phyloP scores from a whole-genome alignment of 2,113 vertebrate genomes.

The Pyxicephalus adspersus region DNA sequence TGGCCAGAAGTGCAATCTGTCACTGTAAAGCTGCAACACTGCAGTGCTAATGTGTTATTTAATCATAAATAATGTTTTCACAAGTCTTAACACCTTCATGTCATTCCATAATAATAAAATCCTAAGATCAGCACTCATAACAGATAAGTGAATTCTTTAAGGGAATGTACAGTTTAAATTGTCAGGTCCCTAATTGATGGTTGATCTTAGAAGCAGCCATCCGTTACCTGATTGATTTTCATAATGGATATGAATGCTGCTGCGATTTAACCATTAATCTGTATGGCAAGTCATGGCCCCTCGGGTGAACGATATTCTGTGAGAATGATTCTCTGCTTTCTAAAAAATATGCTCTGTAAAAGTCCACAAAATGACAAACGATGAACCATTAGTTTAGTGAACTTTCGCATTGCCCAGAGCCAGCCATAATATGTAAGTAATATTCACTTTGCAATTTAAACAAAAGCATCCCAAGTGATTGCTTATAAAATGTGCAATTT shows the following conservation, averaged over 20 bases:
- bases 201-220: neutral
- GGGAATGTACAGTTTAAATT: constrained; percentile 6
- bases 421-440: no score
- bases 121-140: neutral
- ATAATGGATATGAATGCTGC: neutral
- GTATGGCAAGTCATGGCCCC: neutral
- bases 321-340: no score
- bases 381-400: no score
- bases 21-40: constrained; percentile 3
- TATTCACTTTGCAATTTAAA: no score
- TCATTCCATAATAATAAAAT: neutral
- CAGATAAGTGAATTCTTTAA: constrained; percentile 16
- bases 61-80: constrained; percentile 20
- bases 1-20: neutral
- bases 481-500: no score
- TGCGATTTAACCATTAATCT: neutral
- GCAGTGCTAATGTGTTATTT: constrained; percentile 23
- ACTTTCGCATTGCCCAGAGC: no score
- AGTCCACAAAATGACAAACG: no score
- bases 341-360: no score
- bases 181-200: constrained; percentile 19
- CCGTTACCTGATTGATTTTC: constrained; percentile 15
- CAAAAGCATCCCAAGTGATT: no score
- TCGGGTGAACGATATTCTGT: neutral
- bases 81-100: constrained; percentile 24